Percentiles rank a stretch among this genome's conserved stretches.
Conservation (phyloP, 1,140 invertebrate genomes). For the Aphelenchoides avenae region DNA sequence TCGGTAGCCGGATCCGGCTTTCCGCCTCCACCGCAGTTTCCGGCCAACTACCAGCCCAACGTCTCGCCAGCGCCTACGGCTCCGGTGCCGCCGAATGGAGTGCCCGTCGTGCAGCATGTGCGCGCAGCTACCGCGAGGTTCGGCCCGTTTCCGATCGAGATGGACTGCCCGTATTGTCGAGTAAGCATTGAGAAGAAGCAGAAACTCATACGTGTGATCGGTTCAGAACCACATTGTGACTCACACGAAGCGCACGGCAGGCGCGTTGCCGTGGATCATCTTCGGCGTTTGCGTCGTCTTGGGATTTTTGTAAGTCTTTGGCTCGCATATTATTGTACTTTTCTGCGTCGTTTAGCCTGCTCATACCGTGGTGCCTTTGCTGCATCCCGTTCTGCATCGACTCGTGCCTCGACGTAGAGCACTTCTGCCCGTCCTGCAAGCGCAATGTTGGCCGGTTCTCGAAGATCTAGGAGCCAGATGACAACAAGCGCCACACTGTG, state of each 20-base stretch:
- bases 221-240: constrained; percentile 49
- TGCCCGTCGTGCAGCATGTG: too few species aligned
- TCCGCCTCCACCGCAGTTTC: too few species aligned
- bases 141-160: constrained; percentile 50
- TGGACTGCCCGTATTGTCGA: constrained; percentile 43
- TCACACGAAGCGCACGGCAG: constrained; percentile 38
- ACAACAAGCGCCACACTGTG: too few species aligned
- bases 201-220: background rate
- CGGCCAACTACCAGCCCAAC: too few species aligned
- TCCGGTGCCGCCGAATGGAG: too few species aligned
- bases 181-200: constrained; percentile 11
- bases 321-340: constrained; percentile 31
- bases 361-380: constrained; percentile 45
- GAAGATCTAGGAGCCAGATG: too few species aligned
- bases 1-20: too few species aligned
- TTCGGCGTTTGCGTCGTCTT: constrained; percentile 49
- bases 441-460: constrained; percentile 46
- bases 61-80: too few species aligned
- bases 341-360: background rate
- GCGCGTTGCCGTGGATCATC: constrained; percentile 50
- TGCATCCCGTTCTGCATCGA: constrained; percentile 55
- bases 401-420: constrained; percentile 52
- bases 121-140: constrained; percentile 28
- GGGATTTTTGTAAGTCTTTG: constrained; percentile 48
- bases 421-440: constrained; percentile 54